A percentile compares a stretch with the other conserved stretches of the same genome.
These are phyloP conservation scores for Lasaia peninsularis DNA, from an alignment of 1,140 invertebrate species.

Conservation along the genomic window DNA sequence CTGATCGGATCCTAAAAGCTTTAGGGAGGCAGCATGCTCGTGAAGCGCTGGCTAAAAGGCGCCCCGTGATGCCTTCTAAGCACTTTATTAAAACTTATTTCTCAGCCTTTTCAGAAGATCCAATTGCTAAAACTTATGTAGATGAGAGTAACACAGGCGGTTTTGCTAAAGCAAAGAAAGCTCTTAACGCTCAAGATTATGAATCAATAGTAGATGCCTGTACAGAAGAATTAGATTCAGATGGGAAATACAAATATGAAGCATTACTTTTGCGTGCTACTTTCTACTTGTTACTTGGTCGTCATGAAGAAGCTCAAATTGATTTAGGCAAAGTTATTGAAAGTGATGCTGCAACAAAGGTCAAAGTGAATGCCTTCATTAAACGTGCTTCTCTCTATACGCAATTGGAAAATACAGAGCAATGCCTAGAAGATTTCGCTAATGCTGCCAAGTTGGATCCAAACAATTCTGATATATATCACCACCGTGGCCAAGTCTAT, in stretches of 20 bases:
- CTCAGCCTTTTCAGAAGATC: slow-evolving; percentile 90
- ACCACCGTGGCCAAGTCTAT: slow-evolving; percentile 86
- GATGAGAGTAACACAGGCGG: slow-evolving; percentile 71
- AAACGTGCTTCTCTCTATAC: slow-evolving; percentile 91
- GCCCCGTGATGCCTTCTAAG: slow-evolving; percentile 87
- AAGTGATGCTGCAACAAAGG: slow-evolving; percentile 77
- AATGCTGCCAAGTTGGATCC: slow-evolving; percentile 86
- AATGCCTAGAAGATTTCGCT: slow-evolving; percentile 88
- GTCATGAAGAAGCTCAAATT: slow-evolving; percentile 82
- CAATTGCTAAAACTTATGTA: slow-evolving; percentile 74
- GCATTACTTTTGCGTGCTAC: slow-evolving; percentile 88
- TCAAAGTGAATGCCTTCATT: slow-evolving; percentile 92
- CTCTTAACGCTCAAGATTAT: slow-evolving; percentile 84
- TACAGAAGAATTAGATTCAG: slow-evolving; percentile 85
- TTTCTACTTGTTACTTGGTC: slow-evolving; percentile 87
- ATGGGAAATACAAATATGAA: slow-evolving; percentile 78
- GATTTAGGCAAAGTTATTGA: slow-evolving; percentile 85
- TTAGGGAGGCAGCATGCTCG: slow-evolving; percentile 84
- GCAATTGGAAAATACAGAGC: slow-evolving; percentile 85
- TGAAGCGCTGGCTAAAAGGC: slow-evolving; percentile 82
- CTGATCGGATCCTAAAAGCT: slow-evolving; percentile 92
- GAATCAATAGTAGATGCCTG: slow-evolving; percentile 88
- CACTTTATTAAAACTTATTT: slow-evolving; percentile 92
- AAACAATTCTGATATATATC: slow-evolving; percentile 90
- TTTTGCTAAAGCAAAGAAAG: slow-evolving; percentile 82